phyloP scores from a whole-genome alignment of 1,140 invertebrate species.

The Hesperophylax magnus region DNA sequence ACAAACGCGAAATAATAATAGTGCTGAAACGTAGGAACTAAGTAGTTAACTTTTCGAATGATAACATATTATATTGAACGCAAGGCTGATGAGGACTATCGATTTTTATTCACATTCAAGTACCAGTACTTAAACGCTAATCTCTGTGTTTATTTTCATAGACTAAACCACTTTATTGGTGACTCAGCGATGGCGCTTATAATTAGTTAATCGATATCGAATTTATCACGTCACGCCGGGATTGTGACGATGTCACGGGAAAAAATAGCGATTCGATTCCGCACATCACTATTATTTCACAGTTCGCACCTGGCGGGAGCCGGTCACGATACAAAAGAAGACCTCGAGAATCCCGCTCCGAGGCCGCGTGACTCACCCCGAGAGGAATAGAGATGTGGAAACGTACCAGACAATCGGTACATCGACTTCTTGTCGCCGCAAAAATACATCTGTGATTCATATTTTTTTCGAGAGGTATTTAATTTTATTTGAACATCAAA shows the following conservation, averaged over 20 bases:
- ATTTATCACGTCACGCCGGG: background rate
- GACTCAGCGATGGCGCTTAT: background rate
- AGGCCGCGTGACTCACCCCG: constrained; percentile 23
- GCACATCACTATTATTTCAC: constrained; percentile 4
- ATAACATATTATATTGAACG: too few relatives aligned
- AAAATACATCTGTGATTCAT: constrained; percentile 18
- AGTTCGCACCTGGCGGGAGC: background rate
- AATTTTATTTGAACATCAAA: too few relatives aligned
- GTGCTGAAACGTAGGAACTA: too few relatives aligned
- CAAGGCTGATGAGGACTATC: background rate
- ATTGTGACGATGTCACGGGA: background rate
- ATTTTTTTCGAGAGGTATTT: background rate
- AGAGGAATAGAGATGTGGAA: constrained; percentile 22
- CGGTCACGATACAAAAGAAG: constrained; percentile 10
- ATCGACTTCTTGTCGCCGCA: constrained; percentile 20
- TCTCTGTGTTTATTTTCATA: constrained; percentile 6
- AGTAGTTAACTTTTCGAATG: too few relatives aligned
- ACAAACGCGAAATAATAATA: too few relatives aligned
- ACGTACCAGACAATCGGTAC: constrained; percentile 22
- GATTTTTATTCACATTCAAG: background rate
- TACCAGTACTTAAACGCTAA: background rate
- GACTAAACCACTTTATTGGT: background rate
- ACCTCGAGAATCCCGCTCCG: constrained; percentile 26
- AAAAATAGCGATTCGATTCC: constrained; percentile 13
- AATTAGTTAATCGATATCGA: constrained; percentile 11